A percentile compares a stretch with the other conserved stretches of the same genome.
Evolutionary conservation across 1,140 invertebrate genomes (phyloP).

Genomic region (Conopomorpha cramerella): DNA sequence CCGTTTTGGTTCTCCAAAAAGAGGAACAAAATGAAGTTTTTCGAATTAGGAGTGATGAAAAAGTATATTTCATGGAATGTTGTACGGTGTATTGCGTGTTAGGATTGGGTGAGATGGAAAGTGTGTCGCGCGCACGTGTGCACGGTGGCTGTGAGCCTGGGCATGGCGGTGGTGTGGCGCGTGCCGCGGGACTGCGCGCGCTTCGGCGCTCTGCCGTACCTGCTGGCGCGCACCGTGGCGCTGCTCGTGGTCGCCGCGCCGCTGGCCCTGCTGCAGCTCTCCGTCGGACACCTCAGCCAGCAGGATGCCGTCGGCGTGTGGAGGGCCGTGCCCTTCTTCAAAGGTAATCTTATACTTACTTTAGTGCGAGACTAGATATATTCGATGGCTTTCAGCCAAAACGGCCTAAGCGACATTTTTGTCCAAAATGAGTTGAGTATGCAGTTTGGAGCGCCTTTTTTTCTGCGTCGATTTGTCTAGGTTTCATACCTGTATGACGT

Average conservation of each 20-base stretch:
- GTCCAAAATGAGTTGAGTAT: too few relatives aligned
- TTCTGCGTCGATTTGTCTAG: too few relatives aligned
- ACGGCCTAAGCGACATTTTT: too few relatives aligned
- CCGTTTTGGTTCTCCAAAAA: too few relatives aligned
- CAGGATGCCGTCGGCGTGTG: conserved; percentile 77
- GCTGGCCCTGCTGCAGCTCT: conserved; percentile 75
- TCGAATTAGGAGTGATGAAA: too few relatives aligned
- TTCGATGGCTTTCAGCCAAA: too few relatives aligned
- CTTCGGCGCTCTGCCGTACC: conserved; percentile 66
- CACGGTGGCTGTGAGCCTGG: conserved; percentile 55
- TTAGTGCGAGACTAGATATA: too few relatives aligned
- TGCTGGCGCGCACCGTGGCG: conserved; percentile 69
- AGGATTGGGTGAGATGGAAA: conserved; percentile 24
- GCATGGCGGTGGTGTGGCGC: conserved; percentile 58
- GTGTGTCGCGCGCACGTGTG: conserved; percentile 31
- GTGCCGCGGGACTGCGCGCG: conserved; percentile 57
- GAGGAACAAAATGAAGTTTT: too few relatives aligned
- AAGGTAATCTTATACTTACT: too few relatives aligned
- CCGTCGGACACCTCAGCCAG: conserved; percentile 78
- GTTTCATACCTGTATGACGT: too few relatives aligned
- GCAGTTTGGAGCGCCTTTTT: too few relatives aligned
- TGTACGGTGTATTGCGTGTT: conserved; percentile 1
- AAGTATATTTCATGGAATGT: too few relatives aligned
- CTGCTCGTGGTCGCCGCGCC: conserved; percentile 71
- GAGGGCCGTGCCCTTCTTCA: conserved; percentile 79